Evolutionary conservation across 1,140 invertebrate species (phyloP), one percentile per base, ranked within the genome.

Genomic region (Chionoecetes opilio): DNA sequence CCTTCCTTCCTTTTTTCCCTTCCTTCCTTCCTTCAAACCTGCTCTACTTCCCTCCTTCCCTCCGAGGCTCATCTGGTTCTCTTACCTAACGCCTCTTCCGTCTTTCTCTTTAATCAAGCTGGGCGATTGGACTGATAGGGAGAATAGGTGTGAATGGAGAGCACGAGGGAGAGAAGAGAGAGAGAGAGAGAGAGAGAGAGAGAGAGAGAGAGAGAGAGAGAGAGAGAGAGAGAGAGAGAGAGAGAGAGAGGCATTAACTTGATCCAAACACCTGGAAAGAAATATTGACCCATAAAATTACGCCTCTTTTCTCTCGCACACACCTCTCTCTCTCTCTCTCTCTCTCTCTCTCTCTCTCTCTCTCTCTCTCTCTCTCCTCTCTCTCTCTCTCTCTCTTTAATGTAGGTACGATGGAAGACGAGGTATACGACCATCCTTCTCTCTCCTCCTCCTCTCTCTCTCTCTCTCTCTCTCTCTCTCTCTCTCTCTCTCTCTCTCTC

Each of bases 241-340:
- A 9, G 85, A 35, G 85, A 87, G 85, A 87, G 82, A 84, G 32
- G 82, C 26, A 34, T 31, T n/a, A n/a, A 37, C 87, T 6, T 88
- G 26, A 14, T 17, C 46, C 11, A 53, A 53, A 26, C 88, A 29
- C 35, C 88, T 90, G 37, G 5, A n/a, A 14, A 41, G 37, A 53
- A 3, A 53, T 63, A 41, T 38, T 63, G 37, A 46, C 88, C 88
- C 88, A 21, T 90, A 41, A 63, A 31, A 63, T 53, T n/a, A 41
- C 41, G 3, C 46, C 90, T 31, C 0, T 14, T 31, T 14, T 41
- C n/a, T 32, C 41, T 32, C 46, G 3, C 31, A 8, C 29, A 6
- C 32, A 8, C 90, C 32, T 35, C 38, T 53, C 90, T 53, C 46
- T 75, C 63, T 82, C 46, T 32, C 46, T 34, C 63, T 35, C 90